phyloP scores from a whole-genome alignment of 2,888 invertebrate species.

The Eupelmus urozonus region DNA sequence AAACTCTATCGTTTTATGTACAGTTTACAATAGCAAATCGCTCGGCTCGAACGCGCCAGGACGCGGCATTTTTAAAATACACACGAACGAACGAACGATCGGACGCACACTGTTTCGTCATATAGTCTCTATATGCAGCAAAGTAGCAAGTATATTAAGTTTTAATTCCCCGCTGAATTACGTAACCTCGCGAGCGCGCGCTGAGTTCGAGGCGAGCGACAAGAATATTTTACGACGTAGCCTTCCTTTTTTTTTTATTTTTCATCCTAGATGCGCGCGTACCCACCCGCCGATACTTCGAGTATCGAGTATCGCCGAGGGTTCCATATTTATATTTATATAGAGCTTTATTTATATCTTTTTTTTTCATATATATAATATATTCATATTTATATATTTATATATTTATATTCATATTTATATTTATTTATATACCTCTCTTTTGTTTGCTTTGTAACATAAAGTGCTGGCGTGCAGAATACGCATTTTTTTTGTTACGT shows the following conservation, averaged over 20 bases:
- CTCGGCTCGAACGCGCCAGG: slow-evolving; percentile 26
- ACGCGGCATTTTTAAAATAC: slow-evolving; percentile 11
- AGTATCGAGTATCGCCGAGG: slow-evolving; percentile 65
- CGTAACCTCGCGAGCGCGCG: neutral
- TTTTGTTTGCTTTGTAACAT: slow-evolving; percentile 65
- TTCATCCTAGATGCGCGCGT: neutral
- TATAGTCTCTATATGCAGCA: neutral
- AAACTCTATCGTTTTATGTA: neutral
- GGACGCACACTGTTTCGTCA: neutral
- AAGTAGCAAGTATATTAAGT: neutral
- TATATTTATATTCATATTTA: slow-evolving; percentile 45
- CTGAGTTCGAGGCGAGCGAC: slow-evolving; percentile 10
- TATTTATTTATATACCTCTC: slow-evolving; percentile 31
- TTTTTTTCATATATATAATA: slow-evolving; percentile 51
- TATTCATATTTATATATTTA: neutral
- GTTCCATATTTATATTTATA: slow-evolving; percentile 67
- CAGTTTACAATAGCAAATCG: slow-evolving; percentile 9
- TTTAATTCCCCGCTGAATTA: neutral
- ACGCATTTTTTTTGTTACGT: slow-evolving; percentile 66
- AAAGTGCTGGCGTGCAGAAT: slow-evolving; percentile 72
- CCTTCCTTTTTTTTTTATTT: no score
- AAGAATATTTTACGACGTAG: neutral
- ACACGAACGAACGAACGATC: neutral
- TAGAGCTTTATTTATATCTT: slow-evolving; percentile 58
- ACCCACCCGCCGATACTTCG: slow-evolving; percentile 1